Base-by-base conservation (phyloP, 1,140 invertebrate genomes). In the Rhagoletis zephyria region DNA sequence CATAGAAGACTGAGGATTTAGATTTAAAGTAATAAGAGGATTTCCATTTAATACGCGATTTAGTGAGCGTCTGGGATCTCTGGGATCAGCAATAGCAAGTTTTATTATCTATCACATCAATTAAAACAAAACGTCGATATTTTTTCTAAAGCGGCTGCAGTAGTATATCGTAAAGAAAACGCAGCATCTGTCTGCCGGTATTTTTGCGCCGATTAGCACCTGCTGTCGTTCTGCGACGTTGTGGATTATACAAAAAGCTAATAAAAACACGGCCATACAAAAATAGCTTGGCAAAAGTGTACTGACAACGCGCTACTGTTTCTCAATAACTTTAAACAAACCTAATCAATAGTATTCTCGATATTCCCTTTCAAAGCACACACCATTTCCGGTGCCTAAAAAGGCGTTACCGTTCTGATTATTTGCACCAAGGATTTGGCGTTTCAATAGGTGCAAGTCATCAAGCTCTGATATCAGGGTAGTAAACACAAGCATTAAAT, bases 1-100 rank as follows among this genome's bases (percentile, higher is more conserved):
- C 74, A 81, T 61, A 88, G 88, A 88, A 88, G 88, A 88, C 88
- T 88, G 88, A 88, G 63, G 86, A 87, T 87, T 85, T 81, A 81
- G 74, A 56, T 81, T 56, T 81, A 81, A 81, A 81, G 42, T 74
- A 56, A 1, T 51, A 56, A 56, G n/a, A 56, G 74, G 19, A 56
- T 81, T 51, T 48, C 16, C 48, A 10, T 56, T 81, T 81, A 30
- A 30, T 30, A 81, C 48, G 48, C n/a, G 74, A n/a, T 63, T 86
- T 45, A 86, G 63, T 86, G 86, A 88, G 16, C 56, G 74, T 74
- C 16, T 81, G 74, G 30, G n/a, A 48, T 48, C 48, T 74, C 16
- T 81, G 74, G 30, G n/a, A 48, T 48, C 48, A 56, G 7, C 45
- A 30, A 42, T 9, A 67, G 65, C 19, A 10, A 74, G 48, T 56